Base-by-base conservation (phyloP, 1,140 invertebrate genomes). In the Trichomalopsis sarcophagae region DNA sequence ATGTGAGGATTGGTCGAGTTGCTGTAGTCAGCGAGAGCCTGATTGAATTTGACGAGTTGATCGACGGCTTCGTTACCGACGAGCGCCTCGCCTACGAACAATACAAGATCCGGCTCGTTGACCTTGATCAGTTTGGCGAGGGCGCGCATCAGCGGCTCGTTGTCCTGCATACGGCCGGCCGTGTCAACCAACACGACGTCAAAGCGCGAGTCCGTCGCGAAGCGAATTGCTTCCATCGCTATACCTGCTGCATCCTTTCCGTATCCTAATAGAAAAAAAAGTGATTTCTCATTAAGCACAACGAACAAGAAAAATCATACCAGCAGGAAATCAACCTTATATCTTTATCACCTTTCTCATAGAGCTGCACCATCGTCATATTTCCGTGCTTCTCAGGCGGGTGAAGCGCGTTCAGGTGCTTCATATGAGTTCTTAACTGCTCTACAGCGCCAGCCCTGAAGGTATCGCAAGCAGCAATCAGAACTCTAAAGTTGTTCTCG, bases 11-110 rank as follows among this genome's bases (percentile, higher is more conserved):
- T 96, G n/a, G 93, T 92, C 33, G 96, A 96, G 50, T 95, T 95
- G 33, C 97, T 97, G 90, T 97, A 97, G 92, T 98, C 97, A 14
- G 97, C 97, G 17, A 99, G 94, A 4, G 99, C 98, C 92, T 99
- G 97, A 94, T 99, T 99, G 92, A 99, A 99, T 93, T 99, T 99
- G 0, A 98, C 97, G 73, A 99, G 94, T 92, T 99, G 99, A 94
- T 99, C 99, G 36, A 99, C 99, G 75, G 99, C 99, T 93, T 99
- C 99, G 92, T 99, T 99, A n/a, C 99, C 99, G 21, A 99, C 99
- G 2, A 99, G 93, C 0, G 99, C 99, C 93, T 99, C 99, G 1
- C 99, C 99, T 9, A 99, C 99, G 93, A 99, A 99, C 13, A 99
- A 93, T 5, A 99, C 98, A 86, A 99, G 94, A 94, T 99, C 99